phyloP scores from a whole-genome alignment of 2,113 vertebrate species.

The Xyliphius kryptos region DNA sequence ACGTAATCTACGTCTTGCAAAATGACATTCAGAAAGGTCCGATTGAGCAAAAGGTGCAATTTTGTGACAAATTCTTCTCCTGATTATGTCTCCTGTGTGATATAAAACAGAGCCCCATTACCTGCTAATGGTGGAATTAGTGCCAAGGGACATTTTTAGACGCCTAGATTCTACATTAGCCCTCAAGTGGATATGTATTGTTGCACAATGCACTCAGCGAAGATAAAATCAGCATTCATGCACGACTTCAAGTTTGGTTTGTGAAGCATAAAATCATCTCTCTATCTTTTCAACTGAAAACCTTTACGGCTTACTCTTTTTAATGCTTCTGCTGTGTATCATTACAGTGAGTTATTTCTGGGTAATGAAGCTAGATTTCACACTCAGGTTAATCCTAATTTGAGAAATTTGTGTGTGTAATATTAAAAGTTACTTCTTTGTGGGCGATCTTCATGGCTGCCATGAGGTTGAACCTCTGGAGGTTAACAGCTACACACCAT shows the following conservation, averaged over 20 bases:
- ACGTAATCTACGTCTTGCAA: too few species aligned
- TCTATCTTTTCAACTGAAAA: too few species aligned
- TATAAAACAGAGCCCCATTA: conserved; percentile 52
- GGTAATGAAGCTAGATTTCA: too few species aligned
- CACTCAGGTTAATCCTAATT: too few species aligned
- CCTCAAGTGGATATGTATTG: conserved; percentile 24
- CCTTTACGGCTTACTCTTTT: too few species aligned
- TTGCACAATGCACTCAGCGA: conserved; percentile 31
- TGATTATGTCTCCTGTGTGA: conserved; percentile 51
- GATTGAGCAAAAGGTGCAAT: too few species aligned
- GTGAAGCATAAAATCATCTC: conserved; percentile 6
- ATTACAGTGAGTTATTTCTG: too few species aligned
- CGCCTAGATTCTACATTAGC: conserved; percentile 19
- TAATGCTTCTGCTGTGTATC: too few species aligned
- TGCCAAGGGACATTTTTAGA: conserved; percentile 36
- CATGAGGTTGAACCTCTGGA: conserved; percentile 20
- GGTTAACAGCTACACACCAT: conserved; percentile 49
- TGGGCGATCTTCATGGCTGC: conserved; percentile 33
- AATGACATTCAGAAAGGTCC: too few species aligned
- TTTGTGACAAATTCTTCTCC: too few species aligned
- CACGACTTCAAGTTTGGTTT: conserved; percentile 27
- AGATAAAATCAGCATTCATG: conserved; percentile 38
- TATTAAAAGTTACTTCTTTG: conserved; percentile 13
- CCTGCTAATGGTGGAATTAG: conserved; percentile 42
- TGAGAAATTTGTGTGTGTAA: not conserved